Evolutionary conservation across 2,113 vertebrate genomes (phyloP).

Genomic region (Orthonyx spaldingii): DNA sequence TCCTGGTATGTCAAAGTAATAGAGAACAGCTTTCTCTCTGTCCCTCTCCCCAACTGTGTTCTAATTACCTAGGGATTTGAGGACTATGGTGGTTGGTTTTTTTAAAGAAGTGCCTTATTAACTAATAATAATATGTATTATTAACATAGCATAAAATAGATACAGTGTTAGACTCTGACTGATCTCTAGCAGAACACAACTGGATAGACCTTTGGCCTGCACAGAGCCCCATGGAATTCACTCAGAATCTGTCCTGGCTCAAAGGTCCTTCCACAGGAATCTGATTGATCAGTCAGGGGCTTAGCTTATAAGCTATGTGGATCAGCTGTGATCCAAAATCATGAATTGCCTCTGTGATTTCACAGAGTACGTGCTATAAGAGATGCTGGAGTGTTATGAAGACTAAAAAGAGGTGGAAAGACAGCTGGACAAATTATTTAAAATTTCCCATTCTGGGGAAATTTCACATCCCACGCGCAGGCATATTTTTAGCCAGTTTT

Average conservation of each 20-base stretch:
- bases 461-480: not conserved
- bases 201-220: not conserved
- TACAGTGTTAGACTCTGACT: constrained; percentile 11
- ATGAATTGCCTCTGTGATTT: constrained; percentile 52
- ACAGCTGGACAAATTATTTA: not conserved
- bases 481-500: not conserved
- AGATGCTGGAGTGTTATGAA: constrained; percentile 6
- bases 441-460: constrained; percentile 52
- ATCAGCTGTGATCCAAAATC: constrained; percentile 52
- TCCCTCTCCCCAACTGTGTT: not conserved
- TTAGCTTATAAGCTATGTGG: constrained; percentile 34
- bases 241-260: not conserved
- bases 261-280: not conserved
- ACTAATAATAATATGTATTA: not conserved
- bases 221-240: not conserved
- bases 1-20: not conserved
- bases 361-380: constrained; percentile 15
- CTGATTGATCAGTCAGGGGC: not conserved
- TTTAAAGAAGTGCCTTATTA: constrained; percentile 30
- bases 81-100: not conserved
- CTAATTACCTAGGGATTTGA: not conserved
- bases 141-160: constrained; percentile 7
- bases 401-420: not conserved
- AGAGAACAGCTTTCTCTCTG: constrained; percentile 1
- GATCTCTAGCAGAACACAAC: not conserved